A percentile compares a stretch with the other conserved stretches of the same genome.
These are phyloP conservation scores for Arvicanthis niloticus DNA, from an alignment of 2,113 vertebrate species.

Conservation along the genomic window DNA sequence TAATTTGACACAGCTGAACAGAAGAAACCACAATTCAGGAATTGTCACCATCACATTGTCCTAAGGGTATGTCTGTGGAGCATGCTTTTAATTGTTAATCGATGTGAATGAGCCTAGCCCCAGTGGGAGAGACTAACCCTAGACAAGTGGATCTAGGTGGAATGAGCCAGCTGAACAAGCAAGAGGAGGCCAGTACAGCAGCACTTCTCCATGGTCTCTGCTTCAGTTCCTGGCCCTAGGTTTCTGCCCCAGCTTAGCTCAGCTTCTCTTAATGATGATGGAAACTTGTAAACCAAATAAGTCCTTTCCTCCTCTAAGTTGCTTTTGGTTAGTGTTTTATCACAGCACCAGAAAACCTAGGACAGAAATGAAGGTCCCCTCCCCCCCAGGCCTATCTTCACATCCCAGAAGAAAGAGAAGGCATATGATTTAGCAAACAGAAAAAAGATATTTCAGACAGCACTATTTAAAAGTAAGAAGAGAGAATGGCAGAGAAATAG, in stretches of 20 bases:
- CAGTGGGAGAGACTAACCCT: too few relatives aligned
- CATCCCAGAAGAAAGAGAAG: not conserved
- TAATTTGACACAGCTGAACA: not conserved
- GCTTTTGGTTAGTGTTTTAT: not conserved
- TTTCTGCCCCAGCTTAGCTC: not conserved
- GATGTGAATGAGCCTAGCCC: not conserved
- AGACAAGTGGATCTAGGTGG: not conserved
- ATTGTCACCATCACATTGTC: too few relatives aligned
- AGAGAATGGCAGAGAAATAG: not conserved
- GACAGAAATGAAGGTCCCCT: not conserved
- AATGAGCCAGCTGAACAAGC: not conserved
- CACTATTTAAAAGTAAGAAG: not conserved
- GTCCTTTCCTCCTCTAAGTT: not conserved
- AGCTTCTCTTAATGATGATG: not conserved
- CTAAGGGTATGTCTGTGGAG: not conserved
- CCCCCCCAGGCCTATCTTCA: not conserved
- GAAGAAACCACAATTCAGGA: not conserved
- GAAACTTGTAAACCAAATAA: not conserved
- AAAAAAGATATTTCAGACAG: not conserved
- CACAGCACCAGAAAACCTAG: not conserved
- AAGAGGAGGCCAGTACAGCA: not conserved
- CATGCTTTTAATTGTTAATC: not conserved
- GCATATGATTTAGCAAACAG: not conserved
- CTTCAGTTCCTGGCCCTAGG: not conserved
- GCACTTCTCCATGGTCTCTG: not conserved